Evolutionary conservation across 2,113 vertebrate genomes (phyloP).

Genomic region (Rattus rattus): DNA sequence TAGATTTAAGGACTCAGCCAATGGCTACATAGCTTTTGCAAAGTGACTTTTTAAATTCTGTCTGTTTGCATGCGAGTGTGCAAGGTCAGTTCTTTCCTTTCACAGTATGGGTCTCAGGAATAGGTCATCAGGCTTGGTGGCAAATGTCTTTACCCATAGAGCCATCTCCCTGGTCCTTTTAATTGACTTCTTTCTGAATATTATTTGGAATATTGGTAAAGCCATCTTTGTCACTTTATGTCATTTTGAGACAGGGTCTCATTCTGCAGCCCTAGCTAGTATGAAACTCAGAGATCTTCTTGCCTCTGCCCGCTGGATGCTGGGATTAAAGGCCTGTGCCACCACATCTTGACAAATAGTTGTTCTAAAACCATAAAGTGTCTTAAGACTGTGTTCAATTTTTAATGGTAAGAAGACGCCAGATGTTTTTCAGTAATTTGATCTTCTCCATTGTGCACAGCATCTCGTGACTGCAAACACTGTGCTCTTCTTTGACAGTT

Average conservation of each 20-base stretch:
- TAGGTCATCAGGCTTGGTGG: neutral
- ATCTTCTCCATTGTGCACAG: neutral
- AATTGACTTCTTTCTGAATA: slow-evolving; percentile 1
- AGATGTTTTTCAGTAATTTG: neutral
- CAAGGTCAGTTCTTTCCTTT: neutral
- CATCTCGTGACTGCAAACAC: neutral
- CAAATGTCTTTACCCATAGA: neutral
- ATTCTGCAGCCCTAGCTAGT: neutral
- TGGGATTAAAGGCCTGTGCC: neutral
- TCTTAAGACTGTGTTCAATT: slow-evolving; percentile 13
- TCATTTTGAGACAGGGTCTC: neutral
- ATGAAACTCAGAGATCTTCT: neutral
- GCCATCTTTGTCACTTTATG: neutral
- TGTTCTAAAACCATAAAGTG: neutral
- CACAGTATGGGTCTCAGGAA: too few species aligned
- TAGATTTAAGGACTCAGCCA: neutral
- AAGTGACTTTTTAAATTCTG: neutral
- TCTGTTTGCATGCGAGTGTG: neutral
- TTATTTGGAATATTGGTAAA: neutral
- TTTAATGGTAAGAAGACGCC: neutral
- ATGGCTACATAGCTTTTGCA: neutral
- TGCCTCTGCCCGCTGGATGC: neutral
- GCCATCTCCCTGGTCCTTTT: neutral
- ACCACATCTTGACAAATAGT: neutral
- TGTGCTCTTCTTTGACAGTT: neutral